A percentile compares a stretch with the other conserved stretches of the same genome.
phyloP scores from a whole-genome alignment of 2,888 invertebrate species.

The Tipula lateralis region DNA sequence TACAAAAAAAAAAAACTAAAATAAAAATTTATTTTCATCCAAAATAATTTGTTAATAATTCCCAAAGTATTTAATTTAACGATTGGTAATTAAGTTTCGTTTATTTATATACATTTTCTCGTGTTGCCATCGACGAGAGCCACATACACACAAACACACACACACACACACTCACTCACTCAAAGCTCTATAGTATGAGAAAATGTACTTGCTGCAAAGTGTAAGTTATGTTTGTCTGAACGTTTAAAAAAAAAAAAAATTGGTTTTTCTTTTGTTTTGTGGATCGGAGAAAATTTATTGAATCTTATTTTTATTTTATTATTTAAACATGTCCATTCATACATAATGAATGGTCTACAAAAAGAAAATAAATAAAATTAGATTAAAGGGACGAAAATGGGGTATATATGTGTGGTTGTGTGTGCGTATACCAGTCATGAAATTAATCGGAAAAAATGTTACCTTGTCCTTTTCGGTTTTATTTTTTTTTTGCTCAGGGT shows the following conservation, averaged over 20 bases:
- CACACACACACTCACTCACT: too few species aligned
- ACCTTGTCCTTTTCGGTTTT: background rate
- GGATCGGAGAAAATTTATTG: background rate
- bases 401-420: background rate
- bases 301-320: background rate
- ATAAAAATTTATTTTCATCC: background rate
- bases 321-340: background rate
- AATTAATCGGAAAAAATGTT: background rate
- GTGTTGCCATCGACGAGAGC: background rate
- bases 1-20: background rate
- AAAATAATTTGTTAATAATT: slow-evolving; percentile 19
- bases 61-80: slow-evolving; percentile 19
- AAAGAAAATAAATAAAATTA: background rate
- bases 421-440: background rate
- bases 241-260: background rate
- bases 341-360: background rate
- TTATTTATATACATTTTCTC: background rate
- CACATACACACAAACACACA: too few species aligned
- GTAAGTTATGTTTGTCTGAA: too few species aligned
- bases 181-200: background rate
- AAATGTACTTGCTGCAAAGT: background rate
- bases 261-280: background rate
- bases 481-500: background rate
- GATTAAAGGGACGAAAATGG: background rate
- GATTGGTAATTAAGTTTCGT: slow-evolving; percentile 9